Percentiles rank a stretch among this genome's conserved stretches.
phyloP scores from a whole-genome alignment of 1,140 invertebrate species.

The Magallana ariakensis region DNA sequence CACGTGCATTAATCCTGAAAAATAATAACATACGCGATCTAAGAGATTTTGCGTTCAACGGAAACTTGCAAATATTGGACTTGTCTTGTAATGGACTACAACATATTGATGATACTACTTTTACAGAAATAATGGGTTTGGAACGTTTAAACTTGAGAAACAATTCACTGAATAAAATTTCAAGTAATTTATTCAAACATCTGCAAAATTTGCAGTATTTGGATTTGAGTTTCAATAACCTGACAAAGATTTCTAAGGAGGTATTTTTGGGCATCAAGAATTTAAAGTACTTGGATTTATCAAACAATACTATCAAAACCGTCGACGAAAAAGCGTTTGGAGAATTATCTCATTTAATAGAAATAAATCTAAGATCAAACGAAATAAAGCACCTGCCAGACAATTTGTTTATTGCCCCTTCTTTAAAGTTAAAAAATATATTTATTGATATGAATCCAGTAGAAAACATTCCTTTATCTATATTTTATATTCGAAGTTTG shows the following conservation, averaged over 20 bases:
- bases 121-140: constrained; percentile 54
- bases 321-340: constrained; percentile 56
- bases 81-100: constrained; percentile 56
- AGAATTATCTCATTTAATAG: constrained; percentile 48
- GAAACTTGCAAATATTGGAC: constrained; percentile 61
- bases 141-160: constrained; percentile 61
- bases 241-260: constrained; percentile 35
- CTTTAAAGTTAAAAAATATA: constrained; percentile 52
- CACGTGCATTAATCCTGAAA: constrained; percentile 47
- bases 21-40: constrained; percentile 63
- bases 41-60: constrained; percentile 54
- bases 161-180: constrained; percentile 53
- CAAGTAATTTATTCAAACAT: constrained; percentile 48
- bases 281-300: constrained; percentile 56
- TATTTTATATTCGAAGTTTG: constrained; percentile 61
- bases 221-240: constrained; percentile 52
- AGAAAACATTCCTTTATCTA: constrained; percentile 56
- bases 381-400: constrained; percentile 44
- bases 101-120: constrained; percentile 54
- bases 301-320: constrained; percentile 50
- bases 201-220: constrained; percentile 47
- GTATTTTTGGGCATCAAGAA: constrained; percentile 48
- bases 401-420: constrained; percentile 48
- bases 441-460: constrained; percentile 63
- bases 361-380: constrained; percentile 62